Evolutionary conservation across 2,888 invertebrate species (phyloP), one percentile per base, ranked within the genome.

Genomic region (Perizoma affinitatum): DNA sequence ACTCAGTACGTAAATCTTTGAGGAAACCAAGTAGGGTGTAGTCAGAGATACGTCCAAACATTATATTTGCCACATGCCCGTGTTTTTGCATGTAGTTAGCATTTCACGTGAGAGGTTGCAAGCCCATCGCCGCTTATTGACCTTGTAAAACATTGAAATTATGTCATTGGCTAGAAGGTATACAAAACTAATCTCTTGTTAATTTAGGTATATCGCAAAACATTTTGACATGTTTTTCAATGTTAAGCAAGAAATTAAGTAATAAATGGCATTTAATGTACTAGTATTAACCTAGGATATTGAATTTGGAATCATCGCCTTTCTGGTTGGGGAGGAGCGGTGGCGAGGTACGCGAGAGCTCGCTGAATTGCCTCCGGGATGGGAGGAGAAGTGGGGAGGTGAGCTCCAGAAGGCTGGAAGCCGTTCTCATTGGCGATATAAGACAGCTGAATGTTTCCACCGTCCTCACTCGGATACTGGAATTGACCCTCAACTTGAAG

Each of bases 391-490:
- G 94, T 94, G 40, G 95, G 95, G 1, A 95, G 79, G 71, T 94
- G 94, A 22, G 88, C 88, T n/a, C 94, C 94, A 71, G 88, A 92
- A 6, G 95, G 94, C 78, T 94, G 94, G 90, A 92, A 95, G 52
- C 95, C 95, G 69, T 95, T 95, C 79, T 96, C 95, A 74, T 96
- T 94, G 54, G 96, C 95, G 43, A 94, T 83, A 84, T 96, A 96
- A 0, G 90, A 86, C 61, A 95, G 75, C 69, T 93, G 92, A 71
- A 95, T 94, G 63, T 83, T 86, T 59, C 87, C 81, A 40, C 95
- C 95, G 10, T 95, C 95, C 0, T 95, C 95, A 47, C 93, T 92
- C 2, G 93, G 93, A 82, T 95, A 95, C 47, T 93, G 91, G 84
- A 87, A 95, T 76, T 93, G 93, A 33, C 95, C 95, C 73, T 94